phyloP scores from a whole-genome alignment of 2,113 vertebrate species.

The Equus quagga region DNA sequence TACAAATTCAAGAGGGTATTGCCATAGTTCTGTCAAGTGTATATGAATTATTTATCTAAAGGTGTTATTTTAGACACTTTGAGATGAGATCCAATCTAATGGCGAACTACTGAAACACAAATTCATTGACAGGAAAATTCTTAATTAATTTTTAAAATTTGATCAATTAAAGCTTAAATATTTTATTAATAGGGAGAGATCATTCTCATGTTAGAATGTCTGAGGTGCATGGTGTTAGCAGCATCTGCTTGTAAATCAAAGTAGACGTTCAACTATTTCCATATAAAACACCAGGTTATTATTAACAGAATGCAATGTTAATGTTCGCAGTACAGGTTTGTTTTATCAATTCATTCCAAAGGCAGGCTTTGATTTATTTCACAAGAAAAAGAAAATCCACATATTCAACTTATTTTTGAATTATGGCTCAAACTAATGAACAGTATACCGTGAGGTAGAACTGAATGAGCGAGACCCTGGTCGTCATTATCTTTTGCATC shows the following conservation, averaged over 20 bases:
- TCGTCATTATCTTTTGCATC: neutral
- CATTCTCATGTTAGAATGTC: neutral
- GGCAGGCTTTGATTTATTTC: neutral
- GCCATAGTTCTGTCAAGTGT: no score
- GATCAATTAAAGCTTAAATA: neutral
- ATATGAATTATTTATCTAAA: neutral
- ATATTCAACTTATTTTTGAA: neutral
- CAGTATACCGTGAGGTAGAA: neutral
- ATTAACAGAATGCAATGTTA: neutral
- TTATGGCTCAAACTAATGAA: neutral
- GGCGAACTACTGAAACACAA: neutral
- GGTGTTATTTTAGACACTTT: neutral
- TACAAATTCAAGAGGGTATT: neutral
- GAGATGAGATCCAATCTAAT: neutral
- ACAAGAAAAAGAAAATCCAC: neutral
- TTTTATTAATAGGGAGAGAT: neutral
- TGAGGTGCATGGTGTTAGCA: no score
- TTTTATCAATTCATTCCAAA: neutral
- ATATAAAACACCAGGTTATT: no score
- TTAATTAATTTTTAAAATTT: neutral
- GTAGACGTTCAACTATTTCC: neutral
- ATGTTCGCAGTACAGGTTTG: no score
- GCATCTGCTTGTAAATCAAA: no score
- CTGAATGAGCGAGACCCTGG: neutral
- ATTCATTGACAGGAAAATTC: neutral